A percentile compares a stretch with the other conserved stretches of the same genome.
phyloP scores from a whole-genome alignment of 2,113 vertebrate genomes.

The Orientallactaga bullata region DNA sequence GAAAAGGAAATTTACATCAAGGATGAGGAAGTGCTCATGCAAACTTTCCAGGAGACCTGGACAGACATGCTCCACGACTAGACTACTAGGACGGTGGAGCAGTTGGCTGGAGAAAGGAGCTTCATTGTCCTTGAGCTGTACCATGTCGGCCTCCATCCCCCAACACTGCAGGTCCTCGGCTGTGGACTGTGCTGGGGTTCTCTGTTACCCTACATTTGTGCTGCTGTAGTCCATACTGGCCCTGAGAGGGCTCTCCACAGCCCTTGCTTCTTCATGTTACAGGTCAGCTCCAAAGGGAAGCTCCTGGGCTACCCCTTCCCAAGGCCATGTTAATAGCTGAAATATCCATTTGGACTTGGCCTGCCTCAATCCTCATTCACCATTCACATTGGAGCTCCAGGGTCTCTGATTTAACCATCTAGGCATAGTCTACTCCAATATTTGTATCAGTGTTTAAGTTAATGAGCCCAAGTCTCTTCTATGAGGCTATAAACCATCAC shows the following conservation, averaged over 20 bases:
- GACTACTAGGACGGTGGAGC: background rate
- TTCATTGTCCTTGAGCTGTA: background rate
- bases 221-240: background rate
- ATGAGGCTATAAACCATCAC: background rate
- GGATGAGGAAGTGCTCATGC: background rate
- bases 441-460: background rate
- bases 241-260: background rate
- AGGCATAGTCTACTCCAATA: background rate
- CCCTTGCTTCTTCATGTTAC: background rate
- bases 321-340: background rate
- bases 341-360: background rate
- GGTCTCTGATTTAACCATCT: background rate
- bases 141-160: no score
- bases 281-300: background rate
- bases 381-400: background rate
- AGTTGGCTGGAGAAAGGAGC: background rate
- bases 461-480: constrained; percentile 20
- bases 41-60: background rate
- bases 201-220: no score
- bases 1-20: background rate
- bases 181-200: background rate
- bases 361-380: background rate
- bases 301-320: background rate
- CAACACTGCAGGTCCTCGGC: no score
- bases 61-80: background rate